Conservation (phyloP, 2,888 invertebrate genomes). For the Ectemnius cavifrons region DNA sequence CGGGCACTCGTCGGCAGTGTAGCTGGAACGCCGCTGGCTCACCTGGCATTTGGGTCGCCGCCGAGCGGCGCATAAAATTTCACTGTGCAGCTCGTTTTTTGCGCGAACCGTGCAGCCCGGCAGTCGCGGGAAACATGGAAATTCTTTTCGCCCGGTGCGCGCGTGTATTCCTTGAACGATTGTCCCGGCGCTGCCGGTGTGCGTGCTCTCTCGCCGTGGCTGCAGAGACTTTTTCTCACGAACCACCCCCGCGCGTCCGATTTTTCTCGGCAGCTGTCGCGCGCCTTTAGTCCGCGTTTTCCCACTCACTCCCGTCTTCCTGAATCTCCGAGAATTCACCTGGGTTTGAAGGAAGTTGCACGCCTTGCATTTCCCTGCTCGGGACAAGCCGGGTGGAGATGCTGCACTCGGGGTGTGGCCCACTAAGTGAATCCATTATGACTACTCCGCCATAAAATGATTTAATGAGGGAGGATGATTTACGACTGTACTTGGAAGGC, state of each 20-base stretch:
- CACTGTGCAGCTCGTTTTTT: background rate
- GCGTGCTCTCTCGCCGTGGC: background rate
- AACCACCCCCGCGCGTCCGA: background rate
- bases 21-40: background rate
- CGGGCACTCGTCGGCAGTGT: background rate
- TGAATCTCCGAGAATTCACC: background rate
- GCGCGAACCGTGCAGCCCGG: background rate
- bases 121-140: slow-evolving; percentile 1
- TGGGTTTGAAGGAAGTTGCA: background rate
- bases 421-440: slow-evolving; percentile 4
- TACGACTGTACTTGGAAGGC: background rate
- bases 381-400: background rate
- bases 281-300: background rate
- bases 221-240: background rate
- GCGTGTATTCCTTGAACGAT: slow-evolving; percentile 4
- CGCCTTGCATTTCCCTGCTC: background rate
- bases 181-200: background rate
- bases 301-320: background rate
- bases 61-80: slow-evolving; percentile 1
- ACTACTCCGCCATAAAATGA: slow-evolving; percentile 2
- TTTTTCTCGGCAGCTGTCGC: background rate
- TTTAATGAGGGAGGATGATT: slow-evolving; percentile 9
- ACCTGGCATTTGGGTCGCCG: background rate
- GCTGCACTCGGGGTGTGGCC: background rate
- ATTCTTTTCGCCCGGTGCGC: background rate